Conservation (phyloP, 1,140 invertebrate genomes). For the Panonychus citri region DNA sequence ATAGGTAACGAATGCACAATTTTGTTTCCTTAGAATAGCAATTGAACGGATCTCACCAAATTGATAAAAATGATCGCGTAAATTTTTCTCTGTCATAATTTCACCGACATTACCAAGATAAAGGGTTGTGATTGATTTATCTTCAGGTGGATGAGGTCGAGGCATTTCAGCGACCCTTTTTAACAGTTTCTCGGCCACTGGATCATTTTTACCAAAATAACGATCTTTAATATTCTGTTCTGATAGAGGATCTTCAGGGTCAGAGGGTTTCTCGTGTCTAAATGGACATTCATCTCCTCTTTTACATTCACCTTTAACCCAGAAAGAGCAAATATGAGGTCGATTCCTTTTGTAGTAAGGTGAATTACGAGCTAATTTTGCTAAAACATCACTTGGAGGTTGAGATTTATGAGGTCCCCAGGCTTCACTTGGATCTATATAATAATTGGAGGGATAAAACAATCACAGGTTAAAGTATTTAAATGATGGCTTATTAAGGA, state of each 20-base stretch:
- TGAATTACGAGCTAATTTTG: conserved; percentile 81
- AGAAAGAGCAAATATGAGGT: conserved; percentile 98
- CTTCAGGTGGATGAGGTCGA: conserved; percentile 78
- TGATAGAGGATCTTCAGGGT: conserved; percentile 94
- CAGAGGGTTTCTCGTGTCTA: conserved; percentile 92
- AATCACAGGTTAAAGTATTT: not conserved
- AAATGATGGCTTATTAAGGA: too few species aligned
- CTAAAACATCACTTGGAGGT: conserved; percentile 48
- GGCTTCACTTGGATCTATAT: conserved; percentile 25
- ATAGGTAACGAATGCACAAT: conserved; percentile 95
- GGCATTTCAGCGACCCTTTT: conserved; percentile 72
- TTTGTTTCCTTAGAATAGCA: conserved; percentile 70
- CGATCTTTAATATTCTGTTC: conserved; percentile 98
- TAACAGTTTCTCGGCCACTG: conserved; percentile 92
- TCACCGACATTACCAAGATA: conserved; percentile 83
- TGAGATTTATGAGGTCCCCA: conserved; percentile 29
- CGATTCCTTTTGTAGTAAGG: conserved; percentile 97
- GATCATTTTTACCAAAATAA: conserved; percentile 96
- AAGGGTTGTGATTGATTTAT: conserved; percentile 81
- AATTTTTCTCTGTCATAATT: conserved; percentile 62
- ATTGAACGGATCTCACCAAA: conserved; percentile 93
- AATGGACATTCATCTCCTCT: conserved; percentile 98
- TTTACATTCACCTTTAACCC: conserved; percentile 96
- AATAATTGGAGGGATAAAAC: not conserved
- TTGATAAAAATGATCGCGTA: conserved; percentile 87